These are phyloP conservation scores for rabbit (Oryctolagus cuniculus) DNA, from an alignment of 2,113 vertebrate species.

Conservation along the genomic window DNA sequence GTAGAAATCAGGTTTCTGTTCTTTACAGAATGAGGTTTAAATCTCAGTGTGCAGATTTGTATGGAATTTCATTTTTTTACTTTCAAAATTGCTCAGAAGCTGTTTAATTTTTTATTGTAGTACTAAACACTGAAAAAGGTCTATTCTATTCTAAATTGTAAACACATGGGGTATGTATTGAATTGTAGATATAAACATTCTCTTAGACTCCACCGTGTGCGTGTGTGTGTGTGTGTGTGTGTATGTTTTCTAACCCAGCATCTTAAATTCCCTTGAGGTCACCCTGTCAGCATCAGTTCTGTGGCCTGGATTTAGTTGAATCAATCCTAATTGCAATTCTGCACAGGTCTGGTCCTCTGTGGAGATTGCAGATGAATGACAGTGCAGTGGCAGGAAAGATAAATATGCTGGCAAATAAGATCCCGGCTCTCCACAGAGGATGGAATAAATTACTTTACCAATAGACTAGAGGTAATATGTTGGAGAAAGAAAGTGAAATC, in stretches of 20 bases:
- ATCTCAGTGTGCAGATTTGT: conserved; percentile 77
- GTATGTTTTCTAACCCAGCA: conserved; percentile 75
- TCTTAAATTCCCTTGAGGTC: conserved; percentile 89
- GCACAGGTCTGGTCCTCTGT: conserved; percentile 89
- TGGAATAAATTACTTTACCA: conserved; percentile 92
- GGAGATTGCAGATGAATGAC: conserved; percentile 91
- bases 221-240: background rate
- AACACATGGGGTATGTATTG: conserved; percentile 75
- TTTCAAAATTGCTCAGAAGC: conserved; percentile 77
- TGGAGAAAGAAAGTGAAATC: conserved; percentile 89
- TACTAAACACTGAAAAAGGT: conserved; percentile 27
- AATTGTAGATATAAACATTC: conserved; percentile 75
- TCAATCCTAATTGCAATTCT: conserved; percentile 93
- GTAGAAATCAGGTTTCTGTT: conserved; percentile 80
- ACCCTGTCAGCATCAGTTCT: conserved; percentile 87
- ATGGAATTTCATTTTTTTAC: conserved; percentile 75
- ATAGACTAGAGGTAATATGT: conserved; percentile 88
- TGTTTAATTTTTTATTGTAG: conserved; percentile 73
- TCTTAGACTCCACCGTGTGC: background rate
- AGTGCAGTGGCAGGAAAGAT: conserved; percentile 91
- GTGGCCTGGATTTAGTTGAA: conserved; percentile 91
- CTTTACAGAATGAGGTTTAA: conserved; percentile 79
- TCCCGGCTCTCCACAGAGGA: conserved; percentile 90
- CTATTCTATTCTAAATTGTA: conserved; percentile 73
- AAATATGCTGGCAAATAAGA: conserved; percentile 93